Percentiles rank a stretch among this genome's conserved stretches.
Evolutionary conservation across 2,797 vertebrate species (phyloP).

Genomic region (Pseudomugil tenellus): DNA sequence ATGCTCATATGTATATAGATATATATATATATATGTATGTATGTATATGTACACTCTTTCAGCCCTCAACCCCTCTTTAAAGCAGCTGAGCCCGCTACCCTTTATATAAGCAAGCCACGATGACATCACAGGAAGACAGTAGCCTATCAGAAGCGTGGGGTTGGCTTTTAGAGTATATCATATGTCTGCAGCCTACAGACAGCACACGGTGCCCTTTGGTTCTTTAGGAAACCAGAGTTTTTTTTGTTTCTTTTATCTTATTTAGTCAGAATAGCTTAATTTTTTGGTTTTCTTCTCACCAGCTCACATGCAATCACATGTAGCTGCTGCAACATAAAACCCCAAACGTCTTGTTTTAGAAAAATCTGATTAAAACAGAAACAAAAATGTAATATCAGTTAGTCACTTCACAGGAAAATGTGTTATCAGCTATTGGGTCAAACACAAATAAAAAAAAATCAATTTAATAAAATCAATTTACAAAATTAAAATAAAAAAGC

Average conservation of each 20-base stretch:
- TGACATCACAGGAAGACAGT: slow-evolving; percentile 67
- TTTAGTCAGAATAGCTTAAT: slow-evolving; percentile 21
- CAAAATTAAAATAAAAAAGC: too few relatives aligned
- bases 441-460: neutral
- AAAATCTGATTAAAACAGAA: neutral
- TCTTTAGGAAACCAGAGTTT: slow-evolving; percentile 10
- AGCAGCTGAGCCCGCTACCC: slow-evolving; percentile 59
- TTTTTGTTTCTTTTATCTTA: slow-evolving; percentile 20
- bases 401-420: neutral
- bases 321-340: slow-evolving; percentile 13
- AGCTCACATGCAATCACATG: slow-evolving; percentile 15
- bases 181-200: slow-evolving; percentile 44
- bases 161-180: slow-evolving; percentile 38
- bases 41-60: slow-evolving; percentile 40
- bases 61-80: slow-evolving; percentile 57
- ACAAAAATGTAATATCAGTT: neutral
- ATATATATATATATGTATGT: too few relatives aligned
- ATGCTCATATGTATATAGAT: too few relatives aligned
- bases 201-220: slow-evolving; percentile 11
- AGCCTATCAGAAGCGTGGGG: slow-evolving; percentile 64
- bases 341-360: slow-evolving; percentile 24
- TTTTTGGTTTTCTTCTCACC: neutral
- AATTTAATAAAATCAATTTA: neutral
- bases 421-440: neutral
- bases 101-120: slow-evolving; percentile 61